These are phyloP conservation scores for Alligator mississippiensis DNA, from an alignment of 2,113 vertebrate genomes.

Conservation along the genomic window DNA sequence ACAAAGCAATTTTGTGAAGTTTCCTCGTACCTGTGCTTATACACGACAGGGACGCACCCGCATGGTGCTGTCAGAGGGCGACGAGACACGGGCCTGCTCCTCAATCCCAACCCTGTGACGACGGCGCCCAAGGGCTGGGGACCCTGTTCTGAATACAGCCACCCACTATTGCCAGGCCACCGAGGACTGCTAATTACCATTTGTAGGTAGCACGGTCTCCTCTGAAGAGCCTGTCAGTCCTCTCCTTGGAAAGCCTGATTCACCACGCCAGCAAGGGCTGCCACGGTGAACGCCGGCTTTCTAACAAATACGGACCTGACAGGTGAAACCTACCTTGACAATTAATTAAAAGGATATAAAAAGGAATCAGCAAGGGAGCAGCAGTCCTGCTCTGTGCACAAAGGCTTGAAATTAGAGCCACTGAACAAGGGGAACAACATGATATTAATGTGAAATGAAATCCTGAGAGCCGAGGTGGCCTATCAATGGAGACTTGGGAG, in stretches of 20 bases:
- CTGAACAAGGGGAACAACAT: background rate
- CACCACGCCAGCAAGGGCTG: background rate
- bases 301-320: background rate
- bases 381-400: background rate
- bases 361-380: slow-evolving; percentile 1
- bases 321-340: slow-evolving; percentile 13
- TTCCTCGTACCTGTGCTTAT: too few species aligned
- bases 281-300: background rate
- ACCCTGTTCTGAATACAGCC: background rate
- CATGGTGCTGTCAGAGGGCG: too few species aligned
- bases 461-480: background rate
- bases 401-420: slow-evolving; percentile 17
- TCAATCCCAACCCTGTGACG: background rate
- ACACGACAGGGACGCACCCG: too few species aligned
- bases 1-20: too few species aligned
- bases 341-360: slow-evolving; percentile 15
- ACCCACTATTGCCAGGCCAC: background rate
- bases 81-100: background rate
- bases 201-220: rapidly evolving
- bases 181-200: rapidly evolving
- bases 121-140: background rate
- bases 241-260: background rate
- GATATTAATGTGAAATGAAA: background rate
- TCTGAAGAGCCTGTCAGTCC: rapidly evolving
- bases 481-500: background rate